A percentile compares a stretch with the other conserved stretches of the same genome.
Evolutionary conservation across 2,797 vertebrate genomes (phyloP).

Genomic region (Tenualosa ilisha): DNA sequence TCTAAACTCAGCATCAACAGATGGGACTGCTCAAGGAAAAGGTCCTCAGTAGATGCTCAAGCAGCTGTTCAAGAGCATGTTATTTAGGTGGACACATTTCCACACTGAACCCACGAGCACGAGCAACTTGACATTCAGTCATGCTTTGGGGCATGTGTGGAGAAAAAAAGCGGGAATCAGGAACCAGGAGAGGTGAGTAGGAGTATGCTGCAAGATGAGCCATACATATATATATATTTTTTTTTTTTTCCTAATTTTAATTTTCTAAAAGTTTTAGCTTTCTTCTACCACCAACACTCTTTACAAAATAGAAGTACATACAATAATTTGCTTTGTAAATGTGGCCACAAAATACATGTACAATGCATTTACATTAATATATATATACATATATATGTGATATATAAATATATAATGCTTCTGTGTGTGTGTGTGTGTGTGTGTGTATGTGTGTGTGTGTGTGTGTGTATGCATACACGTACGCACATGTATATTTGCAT

Average conservation of each 20-base stretch:
- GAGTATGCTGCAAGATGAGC: neutral
- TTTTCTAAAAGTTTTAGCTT: too few species aligned
- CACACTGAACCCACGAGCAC: neutral
- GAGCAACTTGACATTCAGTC: constrained; percentile 1
- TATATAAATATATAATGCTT: too few species aligned
- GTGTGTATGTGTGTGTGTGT: neutral
- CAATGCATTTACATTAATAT: too few species aligned
- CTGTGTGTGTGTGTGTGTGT: neutral
- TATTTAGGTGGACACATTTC: neutral
- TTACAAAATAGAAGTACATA: too few species aligned
- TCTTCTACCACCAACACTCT: too few species aligned
- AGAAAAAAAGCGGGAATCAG: neutral
- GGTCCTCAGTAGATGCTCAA: neutral
- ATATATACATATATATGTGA: too few species aligned
- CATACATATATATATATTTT: neutral
- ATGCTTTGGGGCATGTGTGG: neutral
- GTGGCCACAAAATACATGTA: too few species aligned
- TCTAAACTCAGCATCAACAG: neutral
- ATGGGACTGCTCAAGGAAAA: neutral
- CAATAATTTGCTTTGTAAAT: too few species aligned
- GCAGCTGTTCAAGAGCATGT: neutral
- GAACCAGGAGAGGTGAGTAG: neutral
- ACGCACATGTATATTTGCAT: neutral
- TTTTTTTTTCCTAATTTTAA: too few species aligned
- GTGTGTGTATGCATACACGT: neutral